phyloP scores from a whole-genome alignment of 1,140 invertebrate genomes.

The Drosophila willistoni region DNA sequence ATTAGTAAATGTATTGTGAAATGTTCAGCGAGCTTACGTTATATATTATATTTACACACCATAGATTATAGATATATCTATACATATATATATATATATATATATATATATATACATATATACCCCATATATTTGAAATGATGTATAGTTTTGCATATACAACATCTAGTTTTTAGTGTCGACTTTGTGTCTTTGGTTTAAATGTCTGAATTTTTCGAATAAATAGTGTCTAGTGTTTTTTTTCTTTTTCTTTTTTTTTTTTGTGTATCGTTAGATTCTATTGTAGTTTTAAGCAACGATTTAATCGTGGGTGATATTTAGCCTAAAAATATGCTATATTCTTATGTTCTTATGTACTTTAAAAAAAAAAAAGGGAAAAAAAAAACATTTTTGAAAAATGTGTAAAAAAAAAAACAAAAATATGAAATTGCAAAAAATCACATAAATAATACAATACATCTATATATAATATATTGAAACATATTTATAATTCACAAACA shows the following conservation, averaged over 20 bases:
- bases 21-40: constrained; percentile 72
- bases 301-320: constrained; percentile 83
- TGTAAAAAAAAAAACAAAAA: constrained; percentile 56
- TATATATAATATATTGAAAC: constrained; percentile 44
- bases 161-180: constrained; percentile 32
- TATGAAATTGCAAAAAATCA: background rate
- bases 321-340: constrained; percentile 82
- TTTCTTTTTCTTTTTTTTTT: constrained; percentile 5
- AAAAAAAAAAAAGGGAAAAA: constrained; percentile 46
- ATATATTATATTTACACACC: constrained; percentile 52
- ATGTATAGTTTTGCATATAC: background rate
- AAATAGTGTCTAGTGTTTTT: constrained; percentile 63
- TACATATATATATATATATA: constrained; percentile 55
- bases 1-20: constrained; percentile 40
- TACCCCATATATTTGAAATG: constrained; percentile 28
- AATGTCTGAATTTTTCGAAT: constrained; percentile 57
- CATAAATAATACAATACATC: constrained; percentile 37
- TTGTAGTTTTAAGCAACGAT: constrained; percentile 77
- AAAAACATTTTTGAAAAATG: constrained; percentile 74
- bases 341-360: constrained; percentile 80
- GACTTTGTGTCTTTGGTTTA: constrained; percentile 43
- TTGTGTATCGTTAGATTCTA: background rate
- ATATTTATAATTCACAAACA: constrained; percentile 33
- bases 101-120: constrained; percentile 24
- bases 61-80: constrained; percentile 39